These are phyloP conservation scores for Aphis craccivora DNA, from an alignment of 1,140 invertebrate genomes.

Conservation along the genomic window DNA sequence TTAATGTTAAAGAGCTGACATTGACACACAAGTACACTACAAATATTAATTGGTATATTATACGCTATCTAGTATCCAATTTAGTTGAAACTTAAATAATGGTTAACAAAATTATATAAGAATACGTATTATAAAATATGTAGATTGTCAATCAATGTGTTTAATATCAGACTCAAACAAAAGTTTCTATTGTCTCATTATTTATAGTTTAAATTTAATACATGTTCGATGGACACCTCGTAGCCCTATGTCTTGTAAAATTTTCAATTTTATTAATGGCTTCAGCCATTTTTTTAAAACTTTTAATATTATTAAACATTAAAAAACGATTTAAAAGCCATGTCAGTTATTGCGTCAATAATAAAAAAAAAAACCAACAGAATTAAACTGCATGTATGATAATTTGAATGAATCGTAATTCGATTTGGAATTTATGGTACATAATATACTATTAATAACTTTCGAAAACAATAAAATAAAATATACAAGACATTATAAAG, in stretches of 20 bases:
- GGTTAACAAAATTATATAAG: not conserved
- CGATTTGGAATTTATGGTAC: not conserved
- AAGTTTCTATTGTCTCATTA: not conserved
- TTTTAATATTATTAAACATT: not conserved
- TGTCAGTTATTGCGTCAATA: not conserved
- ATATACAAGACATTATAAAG: no score
- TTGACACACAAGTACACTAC: not conserved
- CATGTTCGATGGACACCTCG: not conserved
- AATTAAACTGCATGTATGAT: not conserved
- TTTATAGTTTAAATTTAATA: not conserved
- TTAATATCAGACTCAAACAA: not conserved
- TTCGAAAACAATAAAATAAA: no score
- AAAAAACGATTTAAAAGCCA: not conserved
- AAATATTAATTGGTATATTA: not conserved
- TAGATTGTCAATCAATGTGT: not conserved
- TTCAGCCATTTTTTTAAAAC: not conserved
- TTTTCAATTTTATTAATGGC: slow-evolving; percentile 40
- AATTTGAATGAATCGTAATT: not conserved
- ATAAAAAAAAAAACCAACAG: not conserved
- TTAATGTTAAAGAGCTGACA: not conserved
- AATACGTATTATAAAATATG: not conserved
- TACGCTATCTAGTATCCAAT: not conserved
- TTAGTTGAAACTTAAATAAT: not conserved
- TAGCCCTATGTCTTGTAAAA: not conserved
- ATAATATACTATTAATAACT: not conserved